Percentiles rank a stretch among this genome's conserved stretches.
phyloP scores from a whole-genome alignment of 2,797 vertebrate species.

The Mionectes olivaceus region DNA sequence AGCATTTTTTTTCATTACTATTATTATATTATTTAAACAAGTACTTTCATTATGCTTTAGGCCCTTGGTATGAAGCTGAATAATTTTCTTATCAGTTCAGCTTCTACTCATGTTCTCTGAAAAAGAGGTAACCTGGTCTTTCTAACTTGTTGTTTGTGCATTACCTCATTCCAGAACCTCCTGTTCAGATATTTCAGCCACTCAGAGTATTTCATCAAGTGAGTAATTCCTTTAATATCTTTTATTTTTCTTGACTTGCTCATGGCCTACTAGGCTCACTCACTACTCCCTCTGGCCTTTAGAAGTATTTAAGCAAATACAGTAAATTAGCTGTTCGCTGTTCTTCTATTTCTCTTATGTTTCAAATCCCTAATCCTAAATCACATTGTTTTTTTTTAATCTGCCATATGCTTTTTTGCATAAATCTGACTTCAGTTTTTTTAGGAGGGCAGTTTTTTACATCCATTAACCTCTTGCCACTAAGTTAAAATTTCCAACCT shows the following conservation, averaged over 20 bases:
- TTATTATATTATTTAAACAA: not conserved
- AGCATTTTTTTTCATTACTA: not conserved
- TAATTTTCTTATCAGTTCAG: not conserved
- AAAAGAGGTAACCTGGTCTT: not conserved
- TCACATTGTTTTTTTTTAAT: not conserved
- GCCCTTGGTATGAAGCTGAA: not conserved
- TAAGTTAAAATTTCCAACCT: not conserved
- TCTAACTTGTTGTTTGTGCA: not conserved
- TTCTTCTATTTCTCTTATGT: not conserved
- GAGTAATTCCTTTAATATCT: not conserved
- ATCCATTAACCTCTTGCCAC: not conserved
- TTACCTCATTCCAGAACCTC: not conserved
- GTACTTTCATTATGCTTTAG: not conserved
- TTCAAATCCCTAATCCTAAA: not conserved
- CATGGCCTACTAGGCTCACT: not conserved
- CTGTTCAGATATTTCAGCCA: not conserved
- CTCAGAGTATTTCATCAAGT: not conserved
- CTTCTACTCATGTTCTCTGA: not conserved
- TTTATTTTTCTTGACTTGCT: not conserved
- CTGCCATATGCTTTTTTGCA: not conserved
- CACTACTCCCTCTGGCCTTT: not conserved
- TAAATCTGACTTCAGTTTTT: not conserved
- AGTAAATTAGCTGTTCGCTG: not conserved
- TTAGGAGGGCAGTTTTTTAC: not conserved
- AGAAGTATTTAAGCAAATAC: not conserved